Evolutionary conservation across 2,888 invertebrate genomes (phyloP), one percentile per base, ranked within the genome.

Genomic region (Phyllotreta cruciferae): DNA sequence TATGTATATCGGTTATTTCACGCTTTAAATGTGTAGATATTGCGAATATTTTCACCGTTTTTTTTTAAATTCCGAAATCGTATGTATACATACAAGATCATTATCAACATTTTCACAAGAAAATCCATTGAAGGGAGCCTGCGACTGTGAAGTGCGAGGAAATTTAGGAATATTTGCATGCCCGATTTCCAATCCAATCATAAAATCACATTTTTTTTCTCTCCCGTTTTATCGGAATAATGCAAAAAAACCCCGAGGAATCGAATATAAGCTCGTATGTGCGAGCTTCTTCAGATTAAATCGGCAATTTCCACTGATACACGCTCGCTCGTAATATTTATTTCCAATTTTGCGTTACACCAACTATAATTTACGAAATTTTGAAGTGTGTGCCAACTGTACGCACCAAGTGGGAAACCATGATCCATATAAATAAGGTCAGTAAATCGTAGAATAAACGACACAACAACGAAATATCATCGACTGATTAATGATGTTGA

Each of bases 401-500:
- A 47, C 14, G 47, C 34, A 34, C 47, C 47, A 47, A 47, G 47
- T 47, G 47, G 47, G 47, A 47, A 47, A 47, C 34, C 7, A 2
- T 47, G 47, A 47, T 14, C 47, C 34, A 47, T 47, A 47, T 47
- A 47, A 47, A 47, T 47, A 47, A 47, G 24, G 6, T 47, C 13
- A 14, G 6, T 14, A 7, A 14, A n/a, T 47, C 1, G 4, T 47
- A 11, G 8, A 49, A 49, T 24, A 24, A 24, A 11, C 2, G 10
- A 35, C 3, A 49, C 14, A 14, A 49, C 34, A 35, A 4, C 11
- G 36, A 35, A 35, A 49, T 9, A 14, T 34, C 8, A 5, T n/a
- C 8, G 6, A 49, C n/a, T 35, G 3, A n/a, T 34, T 6, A 35
- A 49, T 6, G 36, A 49, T 49, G 49, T 10, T 49, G n/a, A 49